phyloP scores from a whole-genome alignment of 2,888 invertebrate species.

The Erpobdella octoculata region DNA sequence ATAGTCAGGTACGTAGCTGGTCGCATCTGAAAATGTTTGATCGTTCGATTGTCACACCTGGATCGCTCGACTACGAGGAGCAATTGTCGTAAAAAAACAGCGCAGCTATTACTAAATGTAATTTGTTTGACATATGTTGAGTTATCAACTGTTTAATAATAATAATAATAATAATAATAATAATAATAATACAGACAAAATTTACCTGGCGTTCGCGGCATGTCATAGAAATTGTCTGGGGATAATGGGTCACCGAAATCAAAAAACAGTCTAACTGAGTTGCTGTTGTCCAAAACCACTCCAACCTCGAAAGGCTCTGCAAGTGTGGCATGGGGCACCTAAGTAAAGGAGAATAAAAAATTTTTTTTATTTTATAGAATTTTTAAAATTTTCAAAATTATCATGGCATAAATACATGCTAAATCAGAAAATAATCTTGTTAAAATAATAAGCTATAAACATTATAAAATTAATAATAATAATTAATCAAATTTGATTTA shows the following conservation, averaged over 20 bases:
- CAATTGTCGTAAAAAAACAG: too few species aligned
- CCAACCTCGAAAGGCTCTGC: constrained; percentile 20
- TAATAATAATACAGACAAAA: neutral
- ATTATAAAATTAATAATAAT: neutral
- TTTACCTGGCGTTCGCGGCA: constrained; percentile 6
- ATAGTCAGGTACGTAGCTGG: constrained; percentile 41
- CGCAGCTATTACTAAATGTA: too few species aligned
- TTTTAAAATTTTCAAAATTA: too few species aligned
- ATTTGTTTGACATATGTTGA: too few species aligned
- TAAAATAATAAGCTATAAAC: neutral
- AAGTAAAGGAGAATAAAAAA: neutral
- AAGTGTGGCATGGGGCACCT: constrained; percentile 24
- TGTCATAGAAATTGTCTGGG: constrained; percentile 14
- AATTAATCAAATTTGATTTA: neutral
- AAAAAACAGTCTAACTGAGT: constrained; percentile 26
- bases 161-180: neutral
- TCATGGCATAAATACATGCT: too few species aligned
- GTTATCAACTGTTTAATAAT: too few species aligned
- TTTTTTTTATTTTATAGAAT: too few species aligned
- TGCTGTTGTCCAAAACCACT: constrained; percentile 31
- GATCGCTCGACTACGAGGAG: neutral
- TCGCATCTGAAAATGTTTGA: constrained; percentile 38
- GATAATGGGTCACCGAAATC: constrained; percentile 31
- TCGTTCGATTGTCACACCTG: neutral
- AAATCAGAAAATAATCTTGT: too few species aligned